Conservation (phyloP, 2,113 vertebrate genomes). For the Fregetta grallaria region DNA sequence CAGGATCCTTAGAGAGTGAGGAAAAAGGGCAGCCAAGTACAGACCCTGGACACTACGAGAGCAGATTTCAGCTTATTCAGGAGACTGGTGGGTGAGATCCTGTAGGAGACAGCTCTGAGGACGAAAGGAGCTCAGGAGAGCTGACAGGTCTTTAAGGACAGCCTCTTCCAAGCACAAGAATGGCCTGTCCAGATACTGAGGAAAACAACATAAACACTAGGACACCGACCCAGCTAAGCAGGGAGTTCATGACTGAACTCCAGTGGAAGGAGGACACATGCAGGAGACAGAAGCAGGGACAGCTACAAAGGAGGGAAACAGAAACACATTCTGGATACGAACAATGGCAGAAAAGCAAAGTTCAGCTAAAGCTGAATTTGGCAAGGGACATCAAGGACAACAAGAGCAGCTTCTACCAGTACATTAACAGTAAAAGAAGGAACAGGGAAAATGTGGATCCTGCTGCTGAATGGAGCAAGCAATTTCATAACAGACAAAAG, state of each 20-base stretch:
- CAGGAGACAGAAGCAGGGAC: background rate
- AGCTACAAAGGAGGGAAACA: background rate
- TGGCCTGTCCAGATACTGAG: background rate
- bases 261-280: background rate
- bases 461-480: background rate
- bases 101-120: background rate
- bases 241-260: background rate
- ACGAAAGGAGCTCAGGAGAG: background rate
- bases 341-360: background rate
- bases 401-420: background rate
- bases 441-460: background rate
- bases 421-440: background rate
- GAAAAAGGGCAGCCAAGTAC: background rate
- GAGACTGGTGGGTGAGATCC: background rate
- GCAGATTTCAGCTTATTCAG: background rate
- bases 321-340: background rate
- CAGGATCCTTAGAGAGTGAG: background rate
- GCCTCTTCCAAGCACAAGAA: background rate
- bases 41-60: background rate
- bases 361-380: background rate
- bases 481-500: background rate
- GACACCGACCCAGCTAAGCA: background rate
- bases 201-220: background rate
- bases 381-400: background rate
- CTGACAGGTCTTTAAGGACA: background rate